phyloP scores from a whole-genome alignment of 2,888 invertebrate species.

The Monochamus alternatus region DNA sequence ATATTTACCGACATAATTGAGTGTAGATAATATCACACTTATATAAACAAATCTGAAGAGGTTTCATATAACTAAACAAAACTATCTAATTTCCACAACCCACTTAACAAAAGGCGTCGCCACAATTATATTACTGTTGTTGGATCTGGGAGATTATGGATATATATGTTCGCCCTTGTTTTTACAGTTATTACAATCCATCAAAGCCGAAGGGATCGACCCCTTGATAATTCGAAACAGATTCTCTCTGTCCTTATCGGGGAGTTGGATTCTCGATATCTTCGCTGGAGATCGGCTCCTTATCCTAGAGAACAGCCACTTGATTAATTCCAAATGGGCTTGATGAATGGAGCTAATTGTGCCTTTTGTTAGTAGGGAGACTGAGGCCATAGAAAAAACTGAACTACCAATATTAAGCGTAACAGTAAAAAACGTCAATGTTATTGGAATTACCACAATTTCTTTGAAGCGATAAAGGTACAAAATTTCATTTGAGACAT shows the following conservation, averaged over 20 bases:
- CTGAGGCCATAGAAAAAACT: not conserved
- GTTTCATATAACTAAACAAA: too few relatives aligned
- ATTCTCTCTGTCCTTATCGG: not conserved
- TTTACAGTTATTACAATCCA: not conserved
- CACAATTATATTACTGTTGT: too few relatives aligned
- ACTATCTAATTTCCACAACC: too few relatives aligned
- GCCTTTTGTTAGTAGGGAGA: not conserved
- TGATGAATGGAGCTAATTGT: constrained; percentile 18
- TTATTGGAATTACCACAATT: too few relatives aligned
- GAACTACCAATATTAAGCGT: too few relatives aligned
- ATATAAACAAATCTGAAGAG: too few relatives aligned
- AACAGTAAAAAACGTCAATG: too few relatives aligned
- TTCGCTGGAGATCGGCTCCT: constrained; percentile 19
- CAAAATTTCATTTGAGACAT: too few relatives aligned
- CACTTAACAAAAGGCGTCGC: too few relatives aligned
- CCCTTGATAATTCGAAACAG: not conserved
- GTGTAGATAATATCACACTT: too few relatives aligned
- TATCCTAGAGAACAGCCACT: constrained; percentile 28
- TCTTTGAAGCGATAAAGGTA: too few relatives aligned
- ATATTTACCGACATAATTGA: too few relatives aligned
- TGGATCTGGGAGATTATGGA: not conserved
- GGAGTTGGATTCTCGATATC: constrained; percentile 4
- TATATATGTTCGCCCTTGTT: not conserved
- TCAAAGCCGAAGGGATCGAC: not conserved
- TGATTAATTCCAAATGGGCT: constrained; percentile 29